Evolutionary conservation across 2,797 vertebrate genomes (phyloP).

Genomic region (Spheniscus humboldti): DNA sequence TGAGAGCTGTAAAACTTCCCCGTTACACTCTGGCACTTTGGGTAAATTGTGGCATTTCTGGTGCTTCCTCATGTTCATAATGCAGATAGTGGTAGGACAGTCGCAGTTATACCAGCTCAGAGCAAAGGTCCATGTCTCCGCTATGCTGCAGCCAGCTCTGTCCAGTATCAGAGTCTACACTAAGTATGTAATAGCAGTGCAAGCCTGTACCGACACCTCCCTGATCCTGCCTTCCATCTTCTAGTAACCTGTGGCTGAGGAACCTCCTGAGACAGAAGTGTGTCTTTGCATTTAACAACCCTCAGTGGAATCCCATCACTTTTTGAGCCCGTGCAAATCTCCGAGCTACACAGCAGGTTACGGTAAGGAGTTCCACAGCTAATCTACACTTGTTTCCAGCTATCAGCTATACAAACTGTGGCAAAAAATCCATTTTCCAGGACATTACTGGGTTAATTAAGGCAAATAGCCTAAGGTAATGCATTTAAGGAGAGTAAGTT

Average conservation of each 20-base stretch:
- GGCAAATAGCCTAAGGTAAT: not conserved
- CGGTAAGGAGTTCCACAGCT: not conserved
- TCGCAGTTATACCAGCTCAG: not conserved
- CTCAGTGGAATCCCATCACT: not conserved
- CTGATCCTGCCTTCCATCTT: not conserved
- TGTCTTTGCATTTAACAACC: not conserved
- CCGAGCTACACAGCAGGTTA: fast-evolving
- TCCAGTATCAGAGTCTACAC: not conserved
- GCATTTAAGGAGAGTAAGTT: not conserved
- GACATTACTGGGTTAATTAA: not conserved
- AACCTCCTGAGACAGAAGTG: not conserved
- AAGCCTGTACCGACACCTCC: not conserved
- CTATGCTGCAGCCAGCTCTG: not conserved
- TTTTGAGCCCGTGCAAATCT: not conserved
- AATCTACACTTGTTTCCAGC: not conserved
- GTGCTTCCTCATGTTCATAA: not conserved
- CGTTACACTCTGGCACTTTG: not conserved
- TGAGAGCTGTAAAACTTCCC: not conserved
- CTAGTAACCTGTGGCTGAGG: not conserved
- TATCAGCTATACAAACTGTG: not conserved
- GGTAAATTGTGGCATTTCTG: not conserved
- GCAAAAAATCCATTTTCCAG: not conserved
- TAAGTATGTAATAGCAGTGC: not conserved
- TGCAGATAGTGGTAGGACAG: not conserved
- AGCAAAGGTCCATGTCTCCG: not conserved